phyloP scores from a whole-genome alignment of 2,888 invertebrate genomes.

The Pseudoips prasinana region DNA sequence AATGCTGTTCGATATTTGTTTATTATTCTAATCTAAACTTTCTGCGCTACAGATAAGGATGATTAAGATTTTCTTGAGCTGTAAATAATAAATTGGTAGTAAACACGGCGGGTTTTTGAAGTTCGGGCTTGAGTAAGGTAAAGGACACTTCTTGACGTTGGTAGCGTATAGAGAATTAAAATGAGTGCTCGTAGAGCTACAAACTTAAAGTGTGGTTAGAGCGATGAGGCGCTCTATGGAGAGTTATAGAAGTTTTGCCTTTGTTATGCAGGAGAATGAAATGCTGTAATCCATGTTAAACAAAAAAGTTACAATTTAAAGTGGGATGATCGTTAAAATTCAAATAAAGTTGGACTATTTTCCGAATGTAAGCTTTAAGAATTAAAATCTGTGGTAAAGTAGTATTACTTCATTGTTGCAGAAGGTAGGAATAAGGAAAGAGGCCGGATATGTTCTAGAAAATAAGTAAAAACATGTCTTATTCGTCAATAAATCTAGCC shows the following conservation, averaged over 20 bases:
- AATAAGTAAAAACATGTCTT: too few relatives aligned
- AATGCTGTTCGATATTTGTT: neutral
- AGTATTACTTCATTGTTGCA: too few relatives aligned
- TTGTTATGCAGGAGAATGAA: neutral
- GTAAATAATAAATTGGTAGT: constrained; percentile 28
- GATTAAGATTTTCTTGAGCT: too few relatives aligned
- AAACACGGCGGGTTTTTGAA: constrained; percentile 66
- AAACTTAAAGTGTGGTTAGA: constrained; percentile 19
- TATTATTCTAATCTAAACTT: constrained; percentile 7
- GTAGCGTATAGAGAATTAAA: constrained; percentile 40
- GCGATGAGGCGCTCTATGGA: constrained; percentile 1
- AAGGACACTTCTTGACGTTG: constrained; percentile 60
- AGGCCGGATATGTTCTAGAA: too few relatives aligned
- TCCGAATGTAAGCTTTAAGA: too few relatives aligned
- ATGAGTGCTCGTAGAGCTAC: constrained; percentile 28
- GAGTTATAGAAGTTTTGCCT: neutral
- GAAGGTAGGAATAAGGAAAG: too few relatives aligned
- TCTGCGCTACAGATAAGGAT: too few relatives aligned
- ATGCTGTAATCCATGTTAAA: neutral
- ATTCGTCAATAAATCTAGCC: too few relatives aligned
- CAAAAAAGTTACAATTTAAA: too few relatives aligned
- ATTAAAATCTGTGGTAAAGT: too few relatives aligned
- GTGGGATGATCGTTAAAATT: too few relatives aligned
- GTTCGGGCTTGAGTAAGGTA: constrained; percentile 71
- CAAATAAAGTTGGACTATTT: too few relatives aligned